Evolutionary conservation across 2,888 invertebrate species (phyloP).

Genomic region (Standfussiana lucernea): DNA sequence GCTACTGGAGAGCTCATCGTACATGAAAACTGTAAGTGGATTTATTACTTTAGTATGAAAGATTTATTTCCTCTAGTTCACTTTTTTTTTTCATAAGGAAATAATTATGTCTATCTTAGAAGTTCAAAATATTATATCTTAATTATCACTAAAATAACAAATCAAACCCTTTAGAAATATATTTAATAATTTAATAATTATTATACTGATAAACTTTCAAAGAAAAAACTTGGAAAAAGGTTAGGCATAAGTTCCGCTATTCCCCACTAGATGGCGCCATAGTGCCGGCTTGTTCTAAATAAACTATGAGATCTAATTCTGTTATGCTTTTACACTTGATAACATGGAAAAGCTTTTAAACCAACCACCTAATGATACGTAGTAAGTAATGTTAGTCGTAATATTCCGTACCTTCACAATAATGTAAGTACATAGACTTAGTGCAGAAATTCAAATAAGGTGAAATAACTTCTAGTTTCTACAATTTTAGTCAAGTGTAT

Average conservation of each 20-base stretch:
- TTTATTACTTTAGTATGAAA: conserved; percentile 5
- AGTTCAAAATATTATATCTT: background rate
- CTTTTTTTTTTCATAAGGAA: background rate
- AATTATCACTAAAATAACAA: background rate
- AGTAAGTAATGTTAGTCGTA: conserved; percentile 12
- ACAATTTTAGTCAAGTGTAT: too few relatives aligned
- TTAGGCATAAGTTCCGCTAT: conserved; percentile 31
- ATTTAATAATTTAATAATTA: too few relatives aligned
- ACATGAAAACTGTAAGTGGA: background rate
- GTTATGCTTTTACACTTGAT: conserved; percentile 45
- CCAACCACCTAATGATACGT: conserved; percentile 23
- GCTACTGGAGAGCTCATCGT: background rate
- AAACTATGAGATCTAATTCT: conserved; percentile 27
- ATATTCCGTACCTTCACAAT: conserved; percentile 12
- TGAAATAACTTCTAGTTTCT: background rate
- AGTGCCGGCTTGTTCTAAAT: conserved; percentile 1
- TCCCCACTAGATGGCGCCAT: conserved; percentile 58
- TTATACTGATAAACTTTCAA: background rate
- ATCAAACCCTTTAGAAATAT: background rate
- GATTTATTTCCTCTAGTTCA: background rate
- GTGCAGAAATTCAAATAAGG: background rate
- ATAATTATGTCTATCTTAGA: background rate
- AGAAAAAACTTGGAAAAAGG: background rate
- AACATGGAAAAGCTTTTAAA: conserved; percentile 59
- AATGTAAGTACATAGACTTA: background rate